These are phyloP conservation scores for Lateolabrax maculatus DNA, from an alignment of 2,797 vertebrate genomes.

Conservation along the genomic window DNA sequence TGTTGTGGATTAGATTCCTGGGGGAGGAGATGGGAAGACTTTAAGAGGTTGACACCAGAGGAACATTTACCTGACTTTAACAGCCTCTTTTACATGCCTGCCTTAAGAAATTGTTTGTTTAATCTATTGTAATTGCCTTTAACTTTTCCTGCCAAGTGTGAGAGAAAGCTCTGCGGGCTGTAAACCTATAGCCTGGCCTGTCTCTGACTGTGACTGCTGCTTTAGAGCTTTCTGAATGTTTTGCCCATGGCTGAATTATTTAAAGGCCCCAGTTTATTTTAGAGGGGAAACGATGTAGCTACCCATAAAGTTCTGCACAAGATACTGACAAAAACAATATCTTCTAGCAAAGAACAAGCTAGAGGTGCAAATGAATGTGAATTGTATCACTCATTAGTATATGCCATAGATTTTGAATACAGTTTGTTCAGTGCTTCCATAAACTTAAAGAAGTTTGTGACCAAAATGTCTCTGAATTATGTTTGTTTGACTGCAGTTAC, in stretches of 20 bases:
- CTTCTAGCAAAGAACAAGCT: not conserved
- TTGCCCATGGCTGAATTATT: conserved; percentile 30
- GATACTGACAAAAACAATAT: not conserved
- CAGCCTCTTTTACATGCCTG: conserved; percentile 62
- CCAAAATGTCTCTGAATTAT: not conserved
- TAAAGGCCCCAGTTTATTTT: conserved; percentile 21
- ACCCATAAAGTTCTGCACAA: conserved; percentile 1
- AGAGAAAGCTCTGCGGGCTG: conserved; percentile 38
- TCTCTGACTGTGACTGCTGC: conserved; percentile 32
- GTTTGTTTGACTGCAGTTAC: not conserved
- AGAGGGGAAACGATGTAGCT: conserved; percentile 20
- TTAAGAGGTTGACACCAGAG: conserved; percentile 65
- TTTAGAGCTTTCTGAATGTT: conserved; percentile 35
- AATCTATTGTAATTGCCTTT: conserved; percentile 68
- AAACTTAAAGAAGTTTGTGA: not conserved
- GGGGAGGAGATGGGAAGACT: conserved; percentile 47
- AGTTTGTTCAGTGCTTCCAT: not conserved
- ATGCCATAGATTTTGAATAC: not conserved
- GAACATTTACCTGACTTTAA: conserved; percentile 71
- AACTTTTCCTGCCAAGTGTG: conserved; percentile 63
- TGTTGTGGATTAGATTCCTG: conserved; percentile 67
- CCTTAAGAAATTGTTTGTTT: conserved; percentile 68
- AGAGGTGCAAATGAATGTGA: not conserved
- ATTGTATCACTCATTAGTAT: not conserved
- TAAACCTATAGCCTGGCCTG: conserved; percentile 38